These are phyloP conservation scores for Chascanopsetta lugubris DNA, from an alignment of 2,113 vertebrate genomes.

Conservation along the genomic window DNA sequence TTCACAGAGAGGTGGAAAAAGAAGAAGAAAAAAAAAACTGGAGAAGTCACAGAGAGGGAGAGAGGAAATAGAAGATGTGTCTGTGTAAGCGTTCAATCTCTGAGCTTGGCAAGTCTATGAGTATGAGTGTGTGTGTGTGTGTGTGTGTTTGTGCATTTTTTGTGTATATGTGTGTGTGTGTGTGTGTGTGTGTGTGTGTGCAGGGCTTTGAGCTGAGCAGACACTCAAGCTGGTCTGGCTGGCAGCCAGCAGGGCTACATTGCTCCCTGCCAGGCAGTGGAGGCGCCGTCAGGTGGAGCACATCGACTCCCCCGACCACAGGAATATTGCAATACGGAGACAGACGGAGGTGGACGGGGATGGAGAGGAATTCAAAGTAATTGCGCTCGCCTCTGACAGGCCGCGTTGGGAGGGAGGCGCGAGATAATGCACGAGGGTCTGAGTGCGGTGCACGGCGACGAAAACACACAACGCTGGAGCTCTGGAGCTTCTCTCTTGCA, in stretches of 20 bases:
- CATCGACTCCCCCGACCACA: slow-evolving; percentile 75
- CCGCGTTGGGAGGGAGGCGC: slow-evolving; percentile 42
- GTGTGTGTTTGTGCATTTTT: slow-evolving; percentile 19
- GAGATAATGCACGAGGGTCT: slow-evolving; percentile 20
- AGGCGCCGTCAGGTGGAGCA: slow-evolving; percentile 79
- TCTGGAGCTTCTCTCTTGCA: slow-evolving; percentile 5
- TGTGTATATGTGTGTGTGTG: slow-evolving; percentile 24
- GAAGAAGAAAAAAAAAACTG: slow-evolving; percentile 16
- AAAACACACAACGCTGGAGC: slow-evolving; percentile 33
- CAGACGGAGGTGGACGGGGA: slow-evolving; percentile 51
- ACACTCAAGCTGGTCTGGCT: slow-evolving; percentile 77
- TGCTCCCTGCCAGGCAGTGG: slow-evolving; percentile 74
- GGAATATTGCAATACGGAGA: slow-evolving; percentile 65
- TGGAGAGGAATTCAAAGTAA: slow-evolving; percentile 63
- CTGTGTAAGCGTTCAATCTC: slow-evolving; percentile 63
- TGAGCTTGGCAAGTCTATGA: slow-evolving; percentile 48
- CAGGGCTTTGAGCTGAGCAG: slow-evolving; percentile 68
- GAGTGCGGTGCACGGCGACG: no score
- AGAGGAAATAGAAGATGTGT: slow-evolving; percentile 50
- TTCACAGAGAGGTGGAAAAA: slow-evolving; percentile 26
- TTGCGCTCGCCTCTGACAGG: slow-evolving; percentile 64
- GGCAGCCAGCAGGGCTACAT: slow-evolving; percentile 76
- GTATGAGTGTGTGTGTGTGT: slow-evolving; percentile 30
- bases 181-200: slow-evolving; percentile 28
- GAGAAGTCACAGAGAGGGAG: slow-evolving; percentile 33